Base-by-base conservation (phyloP, 2,888 invertebrate species). In the Drosophila rellima region DNA sequence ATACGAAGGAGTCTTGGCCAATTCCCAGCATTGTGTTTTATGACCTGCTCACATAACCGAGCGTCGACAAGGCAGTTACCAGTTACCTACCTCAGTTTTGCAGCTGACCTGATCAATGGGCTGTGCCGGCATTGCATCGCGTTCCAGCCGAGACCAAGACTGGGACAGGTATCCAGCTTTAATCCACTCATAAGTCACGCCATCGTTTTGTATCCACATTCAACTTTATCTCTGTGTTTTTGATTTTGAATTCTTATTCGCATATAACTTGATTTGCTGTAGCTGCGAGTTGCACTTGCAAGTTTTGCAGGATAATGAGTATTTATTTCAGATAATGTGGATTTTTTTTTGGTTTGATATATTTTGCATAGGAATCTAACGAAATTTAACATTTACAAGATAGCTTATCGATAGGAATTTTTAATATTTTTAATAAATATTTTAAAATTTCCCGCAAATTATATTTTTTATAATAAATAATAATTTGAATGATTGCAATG, bases 101-200 rank as follows among this genome's bases (percentile, higher is more conserved):
- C 45, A 47, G 31, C 40, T 47, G 59, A 56, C 66, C 23, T 65
- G 78, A 74, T 74, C 74, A 78, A 75, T 70, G 65, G 47, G 35
- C 61, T 31, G 42, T 54, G 70, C 57, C 59, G 74, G 59, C 60
- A 61, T 20, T 11, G 45, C 26, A 57, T 44, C 39, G 20, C 52
- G 37, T 50, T 35, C 31, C 44, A 18, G 23, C 44, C 51, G 66
- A 15, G n/a, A 8, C 18, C 18, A 3, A 10, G n/a, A 29, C 45
- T 15, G 10, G 11, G 10, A 51, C 54, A 74, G 87, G 74, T 66
- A 77, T 48, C 65, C 66, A 75, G 65, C 60, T 62, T 85, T 69
- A 72, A 68, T 77, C 66, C 80, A 70, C 71, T 82, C 86, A 88
- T 80, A 83, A 83, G 88, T 83, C 88, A 85, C 80, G 86, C 70